phyloP scores from a whole-genome alignment of 1,140 invertebrate genomes.

The Bicyclus anynana region DNA sequence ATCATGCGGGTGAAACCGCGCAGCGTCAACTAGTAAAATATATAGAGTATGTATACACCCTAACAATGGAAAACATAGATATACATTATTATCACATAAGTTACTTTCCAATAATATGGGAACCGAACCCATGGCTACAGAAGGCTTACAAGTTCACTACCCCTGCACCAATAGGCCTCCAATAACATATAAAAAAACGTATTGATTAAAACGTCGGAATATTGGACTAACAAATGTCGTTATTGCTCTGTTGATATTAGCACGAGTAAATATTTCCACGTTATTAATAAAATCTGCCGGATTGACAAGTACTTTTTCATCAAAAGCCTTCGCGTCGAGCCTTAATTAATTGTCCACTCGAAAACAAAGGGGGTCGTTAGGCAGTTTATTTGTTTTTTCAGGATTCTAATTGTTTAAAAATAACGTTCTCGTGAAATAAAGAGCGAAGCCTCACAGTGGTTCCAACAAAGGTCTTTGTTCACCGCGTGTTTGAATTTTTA shows the following conservation, averaged over 20 bases:
- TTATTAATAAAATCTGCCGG: not conserved
- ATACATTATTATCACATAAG: too few relatives aligned
- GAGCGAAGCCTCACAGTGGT: constrained; percentile 1
- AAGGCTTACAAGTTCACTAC: too few relatives aligned
- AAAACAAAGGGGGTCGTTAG: constrained; percentile 20
- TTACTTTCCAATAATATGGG: too few relatives aligned
- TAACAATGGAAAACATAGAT: too few relatives aligned
- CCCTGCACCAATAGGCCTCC: too few relatives aligned
- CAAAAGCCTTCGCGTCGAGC: not conserved
- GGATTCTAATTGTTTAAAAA: constrained; percentile 24
- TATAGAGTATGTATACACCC: too few relatives aligned
- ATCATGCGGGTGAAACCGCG: too few relatives aligned
- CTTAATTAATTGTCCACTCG: constrained; percentile 19
- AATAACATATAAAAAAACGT: too few relatives aligned
- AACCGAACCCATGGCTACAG: too few relatives aligned
- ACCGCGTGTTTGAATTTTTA: constrained; percentile 5
- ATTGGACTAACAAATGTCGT: not conserved
- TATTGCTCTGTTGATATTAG: not conserved
- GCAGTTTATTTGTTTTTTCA: constrained; percentile 15
- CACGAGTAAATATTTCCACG: not conserved
- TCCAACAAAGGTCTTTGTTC: constrained; percentile 18
- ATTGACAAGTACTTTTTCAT: constrained; percentile 3
- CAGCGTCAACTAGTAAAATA: too few relatives aligned
- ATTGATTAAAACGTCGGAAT: not conserved
- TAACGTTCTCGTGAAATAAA: constrained; percentile 8